Percentiles rank a stretch among this genome's conserved stretches.
phyloP scores from a whole-genome alignment of 2,113 vertebrate species.

The Oncorhynchus gorbuscha region DNA sequence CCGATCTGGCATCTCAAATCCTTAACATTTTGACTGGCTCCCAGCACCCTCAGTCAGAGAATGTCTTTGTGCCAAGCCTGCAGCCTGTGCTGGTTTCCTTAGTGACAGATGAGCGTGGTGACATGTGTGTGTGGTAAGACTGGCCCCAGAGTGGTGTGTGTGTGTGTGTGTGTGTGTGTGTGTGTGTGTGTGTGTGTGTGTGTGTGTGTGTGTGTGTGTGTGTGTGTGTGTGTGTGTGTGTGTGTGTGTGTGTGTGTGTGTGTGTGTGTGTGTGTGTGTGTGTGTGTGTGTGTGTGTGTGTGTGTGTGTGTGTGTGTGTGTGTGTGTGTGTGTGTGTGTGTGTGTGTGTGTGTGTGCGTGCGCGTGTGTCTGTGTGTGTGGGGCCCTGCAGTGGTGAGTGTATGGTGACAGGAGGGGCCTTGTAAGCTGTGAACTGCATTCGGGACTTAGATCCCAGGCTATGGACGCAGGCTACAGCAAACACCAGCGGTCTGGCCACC shows the following conservation, averaged over 20 bases:
- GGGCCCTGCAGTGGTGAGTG: constrained; percentile 34
- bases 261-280: constrained; percentile 63
- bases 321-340: constrained; percentile 46
- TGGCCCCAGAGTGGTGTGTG: constrained; percentile 36
- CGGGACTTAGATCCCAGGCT: constrained; percentile 37
- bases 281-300: constrained; percentile 33
- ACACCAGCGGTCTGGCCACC: constrained; percentile 35
- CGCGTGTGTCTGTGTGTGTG: constrained; percentile 28
- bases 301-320: constrained; percentile 44
- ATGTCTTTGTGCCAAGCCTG: constrained; percentile 77
- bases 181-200: constrained; percentile 64
- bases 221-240: constrained; percentile 64
- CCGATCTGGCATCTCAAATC: constrained; percentile 73
- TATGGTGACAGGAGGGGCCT: constrained; percentile 62
- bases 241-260: constrained; percentile 63
- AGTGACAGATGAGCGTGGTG: constrained; percentile 78
- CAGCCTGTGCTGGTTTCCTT: constrained; percentile 74
- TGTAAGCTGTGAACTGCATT: constrained; percentile 57
- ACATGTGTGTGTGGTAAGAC: constrained; percentile 54
- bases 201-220: constrained; percentile 64
- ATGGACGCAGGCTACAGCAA: constrained; percentile 28
- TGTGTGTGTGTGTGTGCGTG: constrained; percentile 35
- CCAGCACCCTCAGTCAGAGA: constrained; percentile 71
- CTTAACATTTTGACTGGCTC: constrained; percentile 78
- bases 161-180: constrained; percentile 64